phyloP scores from a whole-genome alignment of 2,888 invertebrate genomes.

The Napeogenes inachia region DNA sequence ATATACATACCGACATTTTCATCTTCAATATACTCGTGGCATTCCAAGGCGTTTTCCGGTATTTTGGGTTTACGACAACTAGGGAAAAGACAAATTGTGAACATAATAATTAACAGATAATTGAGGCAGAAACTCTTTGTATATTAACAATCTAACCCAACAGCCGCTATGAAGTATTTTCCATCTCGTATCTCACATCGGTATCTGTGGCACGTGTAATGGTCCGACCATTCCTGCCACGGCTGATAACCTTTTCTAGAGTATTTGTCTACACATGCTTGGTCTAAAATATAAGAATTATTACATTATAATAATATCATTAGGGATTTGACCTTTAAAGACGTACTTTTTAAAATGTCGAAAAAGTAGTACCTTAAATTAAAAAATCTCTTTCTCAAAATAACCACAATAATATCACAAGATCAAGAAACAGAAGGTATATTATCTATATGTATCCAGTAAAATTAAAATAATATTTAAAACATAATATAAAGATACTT shows the following conservation, averaged over 20 bases:
- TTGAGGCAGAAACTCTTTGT: no score
- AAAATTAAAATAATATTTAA: no score
- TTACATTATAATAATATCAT: neutral
- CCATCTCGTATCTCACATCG: constrained; percentile 71
- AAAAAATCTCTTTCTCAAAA: no score
- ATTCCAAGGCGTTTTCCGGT: constrained; percentile 70
- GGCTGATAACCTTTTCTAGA: constrained; percentile 74
- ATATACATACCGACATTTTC: constrained; percentile 61
- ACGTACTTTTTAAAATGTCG: no score
- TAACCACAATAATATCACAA: no score
- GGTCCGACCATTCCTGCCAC: constrained; percentile 74
- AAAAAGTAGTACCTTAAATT: no score
- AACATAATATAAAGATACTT: constrained; percentile 38
- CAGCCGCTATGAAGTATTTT: constrained; percentile 71
- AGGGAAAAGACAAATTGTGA: constrained; percentile 27
- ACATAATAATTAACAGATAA: constrained; percentile 4
- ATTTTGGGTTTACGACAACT: constrained; percentile 73
- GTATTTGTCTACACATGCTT: constrained; percentile 72
- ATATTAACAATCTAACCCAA: constrained; percentile 49
- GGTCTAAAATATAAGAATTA: constrained; percentile 46
- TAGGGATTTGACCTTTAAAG: no score
- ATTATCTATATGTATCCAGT: no score
- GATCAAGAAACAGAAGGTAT: no score
- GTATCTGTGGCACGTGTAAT: constrained; percentile 70
- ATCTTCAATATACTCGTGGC: constrained; percentile 72